Evolutionary conservation across 2,797 vertebrate species (phyloP), one percentile per base, ranked within the genome.

Genomic region (Myotis daubentonii): DNA sequence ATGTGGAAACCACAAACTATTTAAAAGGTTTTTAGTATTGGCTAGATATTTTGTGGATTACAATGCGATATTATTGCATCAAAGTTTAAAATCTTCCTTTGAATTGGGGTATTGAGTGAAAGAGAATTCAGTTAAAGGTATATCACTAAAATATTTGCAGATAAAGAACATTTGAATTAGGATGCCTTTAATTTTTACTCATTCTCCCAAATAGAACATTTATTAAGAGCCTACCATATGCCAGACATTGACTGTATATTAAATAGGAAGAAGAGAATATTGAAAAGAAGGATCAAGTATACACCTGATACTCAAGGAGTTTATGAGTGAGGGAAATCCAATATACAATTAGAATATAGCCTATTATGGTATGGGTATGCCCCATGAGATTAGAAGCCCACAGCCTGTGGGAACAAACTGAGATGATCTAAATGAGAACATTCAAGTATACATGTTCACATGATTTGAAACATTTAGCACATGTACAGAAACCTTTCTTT

Each of bases 21-120:
- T 94, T 81, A 33, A 87, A 94, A 91, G n/a, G 17, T 41, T 87
- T 95, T 91, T 80, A 86, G 23, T 89, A 81, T 93, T 93, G 51
- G 36, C 91, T 92, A 94, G 82, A 38, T 7, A 68, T 11, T 72
- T 83, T 36, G 28, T 87, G 28, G 7, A 75, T 93, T 84, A 71
- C n/a, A 79, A 20, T 84, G 65, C 38, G 86, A 8, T 84, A 51
- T 89, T 87, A n/a, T 70, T 95, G 28, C 25, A 83, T 55, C 49
- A 71, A 79, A 66, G 33, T 72, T 89, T 81, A 65, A 80, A 92
- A 81, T 94, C 25, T 94, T 68, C 22, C 60, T 62, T 82, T 92
- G 60, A 33, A 55, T 53, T 92, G 28, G 28, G 15, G 12, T 89
- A 68, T 51, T 83, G 13, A 90, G 19, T 38, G 44, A 86, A 95